Percentiles rank a stretch among this genome's conserved stretches.
These are phyloP conservation scores for Pterocles gutturalis DNA, from an alignment of 2,113 vertebrate species.

Conservation along the genomic window DNA sequence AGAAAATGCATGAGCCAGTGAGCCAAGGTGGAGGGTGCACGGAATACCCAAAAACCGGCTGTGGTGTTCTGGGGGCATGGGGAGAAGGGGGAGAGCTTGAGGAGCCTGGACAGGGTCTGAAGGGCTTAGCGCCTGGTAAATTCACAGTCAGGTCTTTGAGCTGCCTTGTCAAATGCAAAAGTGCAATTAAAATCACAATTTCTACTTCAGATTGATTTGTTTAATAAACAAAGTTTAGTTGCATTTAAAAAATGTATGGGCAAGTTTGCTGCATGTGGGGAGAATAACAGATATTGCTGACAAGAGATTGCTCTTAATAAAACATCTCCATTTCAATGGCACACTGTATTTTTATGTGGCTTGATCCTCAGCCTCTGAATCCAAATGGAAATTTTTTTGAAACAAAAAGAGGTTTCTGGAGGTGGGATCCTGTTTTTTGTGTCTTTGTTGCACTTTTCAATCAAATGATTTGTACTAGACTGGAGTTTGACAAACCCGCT, in stretches of 20 bases:
- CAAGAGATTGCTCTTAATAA: slow-evolving; percentile 48
- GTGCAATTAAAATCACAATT: slow-evolving; percentile 38
- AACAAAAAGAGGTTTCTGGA: slow-evolving; percentile 42
- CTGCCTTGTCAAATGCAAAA: background rate
- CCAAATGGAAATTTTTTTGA: slow-evolving; percentile 42
- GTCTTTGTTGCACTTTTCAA: slow-evolving; percentile 22
- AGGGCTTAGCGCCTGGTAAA: background rate
- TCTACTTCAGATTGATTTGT: slow-evolving; percentile 56
- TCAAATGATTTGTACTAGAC: slow-evolving; percentile 33
- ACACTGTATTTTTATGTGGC: slow-evolving; percentile 26
- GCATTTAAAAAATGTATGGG: slow-evolving; percentile 70
- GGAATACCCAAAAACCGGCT: background rate
- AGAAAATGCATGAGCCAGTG: background rate
- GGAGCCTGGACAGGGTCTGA: background rate
- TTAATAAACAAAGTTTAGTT: slow-evolving; percentile 70
- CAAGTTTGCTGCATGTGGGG: slow-evolving; percentile 50
- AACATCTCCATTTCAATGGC: slow-evolving; percentile 26
- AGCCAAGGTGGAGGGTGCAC: background rate
- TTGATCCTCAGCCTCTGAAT: slow-evolving; percentile 38
- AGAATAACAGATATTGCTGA: slow-evolving; percentile 51
- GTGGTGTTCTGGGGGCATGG: rapidly evolving
- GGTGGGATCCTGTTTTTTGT: slow-evolving; percentile 40
- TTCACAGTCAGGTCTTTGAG: background rate
- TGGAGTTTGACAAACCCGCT: slow-evolving; percentile 58
- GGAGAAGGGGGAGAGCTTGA: background rate